phyloP scores from a whole-genome alignment of 2,113 vertebrate genomes.

The Peromyscus leucopus region DNA sequence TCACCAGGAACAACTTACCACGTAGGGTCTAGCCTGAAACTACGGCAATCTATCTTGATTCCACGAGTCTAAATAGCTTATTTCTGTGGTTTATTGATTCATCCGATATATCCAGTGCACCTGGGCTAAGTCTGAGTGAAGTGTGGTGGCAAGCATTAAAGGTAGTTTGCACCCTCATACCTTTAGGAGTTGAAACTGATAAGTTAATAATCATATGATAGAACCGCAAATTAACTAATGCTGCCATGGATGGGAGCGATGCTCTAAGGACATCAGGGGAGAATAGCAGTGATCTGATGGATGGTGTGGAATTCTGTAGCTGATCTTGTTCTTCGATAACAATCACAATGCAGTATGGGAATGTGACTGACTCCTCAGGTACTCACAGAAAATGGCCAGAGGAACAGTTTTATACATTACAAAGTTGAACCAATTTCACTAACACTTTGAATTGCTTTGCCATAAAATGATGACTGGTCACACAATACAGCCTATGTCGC shows the following conservation, averaged over 20 bases:
- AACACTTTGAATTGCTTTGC: slow-evolving; percentile 1
- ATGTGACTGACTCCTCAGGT: not conserved
- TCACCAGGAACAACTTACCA: not conserved
- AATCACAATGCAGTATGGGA: not conserved
- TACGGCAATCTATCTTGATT: not conserved
- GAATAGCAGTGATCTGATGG: not conserved
- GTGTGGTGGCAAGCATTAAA: not conserved
- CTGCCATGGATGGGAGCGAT: not conserved
- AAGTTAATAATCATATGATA: not conserved
- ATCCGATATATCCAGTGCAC: not conserved
- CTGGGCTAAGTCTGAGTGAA: not conserved
- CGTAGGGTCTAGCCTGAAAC: not conserved
- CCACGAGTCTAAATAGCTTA: not conserved
- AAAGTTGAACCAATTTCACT: slow-evolving; percentile 17
- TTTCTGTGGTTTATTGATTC: not conserved
- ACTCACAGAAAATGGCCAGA: not conserved
- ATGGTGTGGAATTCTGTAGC: not conserved
- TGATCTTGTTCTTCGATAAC: not conserved
- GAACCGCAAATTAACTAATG: not conserved
- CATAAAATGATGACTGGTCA: not conserved
- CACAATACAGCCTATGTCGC: not conserved
- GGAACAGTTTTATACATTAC: not conserved
- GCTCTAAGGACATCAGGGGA: not conserved
- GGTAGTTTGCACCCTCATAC: not conserved
- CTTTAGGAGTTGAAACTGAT: not conserved